Conservation (phyloP, 1,140 invertebrate genomes). For the Pseudomyrmex dendroicus region DNA sequence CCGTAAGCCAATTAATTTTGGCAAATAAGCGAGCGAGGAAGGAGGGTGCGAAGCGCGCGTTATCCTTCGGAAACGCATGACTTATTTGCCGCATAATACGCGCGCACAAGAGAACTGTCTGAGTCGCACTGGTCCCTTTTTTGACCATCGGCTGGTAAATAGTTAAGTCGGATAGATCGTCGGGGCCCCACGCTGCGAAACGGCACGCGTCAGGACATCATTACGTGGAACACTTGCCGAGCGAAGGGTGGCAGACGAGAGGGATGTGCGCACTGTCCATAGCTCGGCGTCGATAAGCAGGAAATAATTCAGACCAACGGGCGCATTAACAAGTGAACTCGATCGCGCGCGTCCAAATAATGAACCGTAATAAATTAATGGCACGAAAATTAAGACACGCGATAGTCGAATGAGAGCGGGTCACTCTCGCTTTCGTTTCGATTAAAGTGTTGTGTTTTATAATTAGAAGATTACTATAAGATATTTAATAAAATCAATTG, state of each 20-base stretch:
- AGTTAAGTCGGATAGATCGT: conserved; percentile 69
- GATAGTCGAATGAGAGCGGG: too few species aligned
- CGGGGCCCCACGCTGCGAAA: conserved; percentile 77
- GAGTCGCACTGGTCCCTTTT: conserved; percentile 16
- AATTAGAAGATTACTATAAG: too few species aligned
- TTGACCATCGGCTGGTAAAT: conserved; percentile 74
- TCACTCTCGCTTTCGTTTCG: not conserved
- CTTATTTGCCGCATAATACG: conserved; percentile 82
- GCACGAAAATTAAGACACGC: too few species aligned
- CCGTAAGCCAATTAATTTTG: conserved; percentile 83
- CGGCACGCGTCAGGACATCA: conserved; percentile 84
- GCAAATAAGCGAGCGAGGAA: conserved; percentile 77
- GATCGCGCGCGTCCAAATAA: conserved; percentile 6
- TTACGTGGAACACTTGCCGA: conserved; percentile 84
- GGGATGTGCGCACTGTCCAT: conserved; percentile 59
- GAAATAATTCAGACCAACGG: conserved; percentile 50
- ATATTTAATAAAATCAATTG: too few species aligned
- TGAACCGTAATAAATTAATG: conserved; percentile 47
- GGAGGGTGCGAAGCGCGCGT: conserved; percentile 54
- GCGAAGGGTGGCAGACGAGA: conserved; percentile 42
- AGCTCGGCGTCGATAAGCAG: conserved; percentile 42
- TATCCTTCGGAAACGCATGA: conserved; percentile 75
- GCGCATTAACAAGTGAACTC: conserved; percentile 51
- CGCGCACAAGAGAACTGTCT: conserved; percentile 39
- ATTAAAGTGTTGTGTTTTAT: not conserved